Evolutionary conservation across 2,113 vertebrate species (phyloP).

Genomic region (Antigone vipio): DNA sequence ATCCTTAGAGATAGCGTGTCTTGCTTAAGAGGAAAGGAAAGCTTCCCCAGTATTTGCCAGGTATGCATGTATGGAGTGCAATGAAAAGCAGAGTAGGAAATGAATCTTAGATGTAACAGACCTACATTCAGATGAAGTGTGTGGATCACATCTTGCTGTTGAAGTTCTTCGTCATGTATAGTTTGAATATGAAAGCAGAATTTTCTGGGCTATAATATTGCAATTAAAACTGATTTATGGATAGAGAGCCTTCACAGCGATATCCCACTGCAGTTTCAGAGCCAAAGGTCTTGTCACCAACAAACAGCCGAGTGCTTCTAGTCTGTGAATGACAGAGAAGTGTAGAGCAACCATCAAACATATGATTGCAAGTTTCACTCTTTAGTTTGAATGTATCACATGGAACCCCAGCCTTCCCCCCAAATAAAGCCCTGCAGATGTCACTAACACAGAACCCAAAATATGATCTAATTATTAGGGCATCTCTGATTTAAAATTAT

Average conservation of each 20-base stretch:
- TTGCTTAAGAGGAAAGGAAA: neutral
- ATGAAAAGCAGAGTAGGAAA: neutral
- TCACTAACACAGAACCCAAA: neutral
- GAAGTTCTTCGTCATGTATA: neutral
- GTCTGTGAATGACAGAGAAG: constrained; percentile 22
- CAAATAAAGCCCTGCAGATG: neutral
- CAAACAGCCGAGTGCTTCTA: constrained; percentile 26
- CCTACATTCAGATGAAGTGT: neutral
- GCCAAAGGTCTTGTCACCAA: constrained; percentile 44
- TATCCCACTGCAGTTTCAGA: constrained; percentile 60
- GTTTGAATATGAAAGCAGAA: neutral
- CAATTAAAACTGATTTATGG: constrained; percentile 55
- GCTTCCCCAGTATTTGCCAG: neutral
- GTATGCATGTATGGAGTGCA: neutral
- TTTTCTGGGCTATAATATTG: constrained; percentile 23
- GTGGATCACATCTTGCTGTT: neutral
- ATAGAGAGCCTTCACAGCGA: neutral
- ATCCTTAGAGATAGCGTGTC: neutral
- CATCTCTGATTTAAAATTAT: neutral
- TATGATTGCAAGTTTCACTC: neutral
- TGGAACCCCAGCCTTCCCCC: accelerated
- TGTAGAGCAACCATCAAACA: constrained; percentile 14
- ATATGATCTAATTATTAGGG: neutral
- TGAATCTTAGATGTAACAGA: neutral
- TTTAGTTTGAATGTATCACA: neutral